phyloP scores from a whole-genome alignment of 1,140 invertebrate genomes.

The Orchestia grillus region DNA sequence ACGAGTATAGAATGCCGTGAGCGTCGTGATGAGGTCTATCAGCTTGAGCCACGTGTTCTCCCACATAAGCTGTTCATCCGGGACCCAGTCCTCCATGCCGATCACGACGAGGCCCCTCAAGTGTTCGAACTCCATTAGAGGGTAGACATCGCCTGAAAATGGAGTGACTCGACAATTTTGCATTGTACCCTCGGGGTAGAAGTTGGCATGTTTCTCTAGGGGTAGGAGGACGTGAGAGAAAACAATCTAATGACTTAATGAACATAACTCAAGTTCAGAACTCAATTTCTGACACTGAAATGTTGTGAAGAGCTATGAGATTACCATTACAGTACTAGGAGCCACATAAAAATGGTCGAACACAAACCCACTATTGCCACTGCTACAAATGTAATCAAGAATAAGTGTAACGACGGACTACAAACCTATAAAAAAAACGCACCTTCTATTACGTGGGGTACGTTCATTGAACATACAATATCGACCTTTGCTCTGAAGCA shows the following conservation, averaged over 20 bases:
- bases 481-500: background rate
- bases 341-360: too few relatives aligned
- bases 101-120: background rate
- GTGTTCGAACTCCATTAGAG: background rate
- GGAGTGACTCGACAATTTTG: background rate
- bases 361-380: too few relatives aligned
- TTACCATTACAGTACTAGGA: too few relatives aligned
- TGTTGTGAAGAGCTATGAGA: too few relatives aligned
- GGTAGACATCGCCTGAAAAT: background rate
- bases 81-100: background rate
- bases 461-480: background rate
- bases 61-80: background rate
- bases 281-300: too few relatives aligned
- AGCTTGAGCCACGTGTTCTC: background rate
- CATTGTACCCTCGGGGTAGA: too few relatives aligned
- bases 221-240: too few relatives aligned
- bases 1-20: background rate
- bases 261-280: too few relatives aligned
- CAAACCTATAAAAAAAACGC: background rate
- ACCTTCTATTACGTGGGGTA: background rate
- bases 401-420: background rate
- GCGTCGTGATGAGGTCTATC: background rate
- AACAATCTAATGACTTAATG: too few relatives aligned
- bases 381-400: too few relatives aligned
- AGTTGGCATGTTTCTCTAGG: too few relatives aligned